phyloP scores from a whole-genome alignment of 2,888 invertebrate genomes.

The Podotricha telesiphe region DNA sequence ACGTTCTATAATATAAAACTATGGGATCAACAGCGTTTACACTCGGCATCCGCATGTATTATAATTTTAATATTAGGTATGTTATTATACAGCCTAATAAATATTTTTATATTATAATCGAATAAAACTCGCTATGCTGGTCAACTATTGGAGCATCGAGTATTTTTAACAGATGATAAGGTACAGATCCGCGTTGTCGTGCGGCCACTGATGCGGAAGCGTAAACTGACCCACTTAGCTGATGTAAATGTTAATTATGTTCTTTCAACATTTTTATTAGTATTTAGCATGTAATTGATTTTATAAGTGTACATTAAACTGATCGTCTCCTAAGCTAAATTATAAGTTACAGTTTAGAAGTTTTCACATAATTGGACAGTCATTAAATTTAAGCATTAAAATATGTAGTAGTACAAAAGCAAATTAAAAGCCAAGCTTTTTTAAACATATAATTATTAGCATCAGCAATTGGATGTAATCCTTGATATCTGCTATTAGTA shows the following conservation, averaged over 20 bases:
- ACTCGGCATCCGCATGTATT: neutral
- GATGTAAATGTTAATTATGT: constrained; percentile 40
- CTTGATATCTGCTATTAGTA: too few species aligned
- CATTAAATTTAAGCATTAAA: too few species aligned
- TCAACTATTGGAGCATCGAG: constrained; percentile 24
- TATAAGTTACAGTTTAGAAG: too few species aligned
- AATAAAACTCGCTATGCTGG: neutral
- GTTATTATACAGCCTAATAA: neutral
- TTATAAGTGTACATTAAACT: constrained; percentile 1
- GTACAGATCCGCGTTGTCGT: constrained; percentile 53
- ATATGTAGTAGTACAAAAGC: too few species aligned
- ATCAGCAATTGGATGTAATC: too few species aligned
- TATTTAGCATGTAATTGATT: constrained; percentile 21
- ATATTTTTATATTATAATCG: neutral
- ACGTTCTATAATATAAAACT: neutral
- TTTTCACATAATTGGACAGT: too few species aligned
- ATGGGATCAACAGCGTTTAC: neutral
- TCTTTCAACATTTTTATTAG: constrained; percentile 26
- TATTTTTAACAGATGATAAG: constrained; percentile 57
- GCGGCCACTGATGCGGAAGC: constrained; percentile 61
- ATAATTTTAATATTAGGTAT: too few species aligned
- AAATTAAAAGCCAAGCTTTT: too few species aligned
- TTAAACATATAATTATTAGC: too few species aligned
- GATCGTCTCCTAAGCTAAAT: neutral
- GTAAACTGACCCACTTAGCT: constrained; percentile 60